These are phyloP conservation scores for Pelobates cultripes DNA, from an alignment of 2,797 vertebrate species.

Conservation along the genomic window DNA sequence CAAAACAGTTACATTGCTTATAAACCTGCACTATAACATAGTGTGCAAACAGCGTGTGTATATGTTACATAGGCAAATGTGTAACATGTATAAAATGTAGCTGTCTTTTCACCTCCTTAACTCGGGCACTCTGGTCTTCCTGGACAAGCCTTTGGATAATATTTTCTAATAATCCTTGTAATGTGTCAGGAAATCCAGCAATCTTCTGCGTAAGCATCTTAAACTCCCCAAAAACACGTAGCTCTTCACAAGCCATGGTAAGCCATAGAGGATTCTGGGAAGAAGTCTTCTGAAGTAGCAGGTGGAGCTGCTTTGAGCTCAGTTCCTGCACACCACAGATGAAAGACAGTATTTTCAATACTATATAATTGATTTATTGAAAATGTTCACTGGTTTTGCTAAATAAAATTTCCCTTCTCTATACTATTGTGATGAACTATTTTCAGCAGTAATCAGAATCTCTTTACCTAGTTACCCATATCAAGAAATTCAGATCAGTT, in stretches of 20 bases:
- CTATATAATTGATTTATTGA: too few relatives aligned
- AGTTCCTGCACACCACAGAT: slow-evolving; percentile 18
- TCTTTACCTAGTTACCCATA: too few relatives aligned
- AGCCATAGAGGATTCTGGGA: slow-evolving; percentile 47
- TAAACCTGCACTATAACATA: not conserved
- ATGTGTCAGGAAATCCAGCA: slow-evolving; percentile 25
- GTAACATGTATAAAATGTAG: not conserved
- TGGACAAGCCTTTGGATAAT: slow-evolving; percentile 45
- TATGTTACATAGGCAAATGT: too few relatives aligned
- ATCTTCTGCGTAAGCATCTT: slow-evolving; percentile 46
- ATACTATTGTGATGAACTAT: too few relatives aligned
- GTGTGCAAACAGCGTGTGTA: too few relatives aligned
- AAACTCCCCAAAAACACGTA: slow-evolving; percentile 45
- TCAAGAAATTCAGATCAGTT: too few relatives aligned
- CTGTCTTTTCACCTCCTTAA: slow-evolving; percentile 25
- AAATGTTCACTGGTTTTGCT: too few relatives aligned
- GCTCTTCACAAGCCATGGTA: slow-evolving; percentile 40
- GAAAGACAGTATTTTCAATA: not conserved
- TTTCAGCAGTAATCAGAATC: too few relatives aligned
- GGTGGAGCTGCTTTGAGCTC: slow-evolving; percentile 33
- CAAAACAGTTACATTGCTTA: too few relatives aligned
- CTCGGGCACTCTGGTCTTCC: slow-evolving; percentile 25
- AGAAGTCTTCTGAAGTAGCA: slow-evolving; percentile 31
- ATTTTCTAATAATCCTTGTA: slow-evolving; percentile 39
- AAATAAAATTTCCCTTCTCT: too few relatives aligned